These are phyloP conservation scores for Halesus radiatus DNA, from an alignment of 1,140 invertebrate genomes.

Conservation along the genomic window DNA sequence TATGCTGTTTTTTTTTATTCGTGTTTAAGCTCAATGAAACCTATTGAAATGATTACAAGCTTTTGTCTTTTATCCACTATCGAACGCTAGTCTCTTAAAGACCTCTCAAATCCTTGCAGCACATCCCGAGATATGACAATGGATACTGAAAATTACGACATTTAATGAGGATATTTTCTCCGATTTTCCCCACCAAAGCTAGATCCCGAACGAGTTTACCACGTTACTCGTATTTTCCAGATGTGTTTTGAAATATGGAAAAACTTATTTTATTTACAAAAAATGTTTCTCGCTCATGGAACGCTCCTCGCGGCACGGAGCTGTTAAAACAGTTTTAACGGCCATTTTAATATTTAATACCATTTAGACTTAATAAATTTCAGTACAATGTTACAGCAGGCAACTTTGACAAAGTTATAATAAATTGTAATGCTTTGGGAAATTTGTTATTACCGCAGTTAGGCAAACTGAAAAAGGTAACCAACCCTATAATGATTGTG, in stretches of 20 bases:
- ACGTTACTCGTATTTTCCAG: not conserved
- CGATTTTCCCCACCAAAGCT: too few relatives aligned
- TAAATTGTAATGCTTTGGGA: conserved; percentile 29
- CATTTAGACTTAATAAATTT: conserved; percentile 30
- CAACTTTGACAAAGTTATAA: conserved; percentile 29
- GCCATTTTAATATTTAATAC: conserved; percentile 23
- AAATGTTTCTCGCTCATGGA: not conserved
- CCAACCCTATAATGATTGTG: too few relatives aligned
- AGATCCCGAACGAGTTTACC: not conserved
- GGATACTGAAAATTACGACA: too few relatives aligned
- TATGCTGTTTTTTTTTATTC: too few relatives aligned
- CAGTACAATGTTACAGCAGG: not conserved
- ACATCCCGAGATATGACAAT: too few relatives aligned
- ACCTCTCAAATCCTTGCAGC: too few relatives aligned
- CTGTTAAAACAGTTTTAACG: conserved; percentile 31
- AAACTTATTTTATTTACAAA: conserved; percentile 10
- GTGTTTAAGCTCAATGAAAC: too few relatives aligned
- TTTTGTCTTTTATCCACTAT: too few relatives aligned
- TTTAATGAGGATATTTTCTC: too few relatives aligned
- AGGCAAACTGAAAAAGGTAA: not conserved
- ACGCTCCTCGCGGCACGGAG: conserved; percentile 9
- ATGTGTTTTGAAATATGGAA: conserved; percentile 20
- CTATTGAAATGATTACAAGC: too few relatives aligned
- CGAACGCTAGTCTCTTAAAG: too few relatives aligned
- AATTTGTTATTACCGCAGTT: conserved; percentile 14